Conservation (phyloP, 2,888 invertebrate genomes). For the Thecophora atra region DNA sequence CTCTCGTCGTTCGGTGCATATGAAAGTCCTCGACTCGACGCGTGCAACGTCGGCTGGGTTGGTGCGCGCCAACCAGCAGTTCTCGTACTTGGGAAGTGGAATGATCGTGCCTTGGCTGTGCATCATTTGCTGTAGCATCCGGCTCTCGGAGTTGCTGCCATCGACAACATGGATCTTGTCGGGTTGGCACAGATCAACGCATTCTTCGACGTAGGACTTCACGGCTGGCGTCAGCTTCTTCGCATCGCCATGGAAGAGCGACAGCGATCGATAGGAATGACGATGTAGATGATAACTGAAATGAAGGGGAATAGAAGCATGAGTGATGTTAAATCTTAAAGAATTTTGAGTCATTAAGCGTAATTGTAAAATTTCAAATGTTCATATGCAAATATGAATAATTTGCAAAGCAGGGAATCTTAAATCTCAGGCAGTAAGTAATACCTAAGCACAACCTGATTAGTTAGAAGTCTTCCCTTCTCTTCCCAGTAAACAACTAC, state of each 20-base stretch:
- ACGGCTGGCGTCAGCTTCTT: constrained; percentile 66
- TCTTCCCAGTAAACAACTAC: too few relatives aligned
- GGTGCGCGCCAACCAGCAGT: constrained; percentile 94
- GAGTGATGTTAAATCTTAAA: too few relatives aligned
- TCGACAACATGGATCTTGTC: constrained; percentile 91
- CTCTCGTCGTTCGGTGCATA: constrained; percentile 81
- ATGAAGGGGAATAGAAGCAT: constrained; percentile 23
- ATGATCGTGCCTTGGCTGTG: constrained; percentile 81
- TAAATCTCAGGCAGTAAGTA: too few relatives aligned
- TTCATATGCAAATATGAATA: too few relatives aligned
- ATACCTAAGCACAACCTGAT: too few relatives aligned
- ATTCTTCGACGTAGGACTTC: constrained; percentile 79
- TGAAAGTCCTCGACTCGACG: constrained; percentile 95
- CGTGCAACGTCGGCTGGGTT: constrained; percentile 98
- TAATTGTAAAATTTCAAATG: too few relatives aligned
- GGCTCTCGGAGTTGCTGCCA: constrained; percentile 86
- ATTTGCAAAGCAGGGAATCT: too few relatives aligned
- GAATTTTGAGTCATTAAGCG: too few relatives aligned
- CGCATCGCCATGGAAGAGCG: constrained; percentile 65
- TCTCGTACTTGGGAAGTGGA: constrained; percentile 86
- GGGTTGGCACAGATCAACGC: constrained; percentile 83
- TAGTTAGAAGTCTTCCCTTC: too few relatives aligned
- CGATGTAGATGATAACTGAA: constrained; percentile 50
- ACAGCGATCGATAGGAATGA: constrained; percentile 47
- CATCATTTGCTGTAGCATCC: constrained; percentile 77